phyloP scores from a whole-genome alignment of 2,888 invertebrate genomes.

The Chaitophorus viminalis region DNA sequence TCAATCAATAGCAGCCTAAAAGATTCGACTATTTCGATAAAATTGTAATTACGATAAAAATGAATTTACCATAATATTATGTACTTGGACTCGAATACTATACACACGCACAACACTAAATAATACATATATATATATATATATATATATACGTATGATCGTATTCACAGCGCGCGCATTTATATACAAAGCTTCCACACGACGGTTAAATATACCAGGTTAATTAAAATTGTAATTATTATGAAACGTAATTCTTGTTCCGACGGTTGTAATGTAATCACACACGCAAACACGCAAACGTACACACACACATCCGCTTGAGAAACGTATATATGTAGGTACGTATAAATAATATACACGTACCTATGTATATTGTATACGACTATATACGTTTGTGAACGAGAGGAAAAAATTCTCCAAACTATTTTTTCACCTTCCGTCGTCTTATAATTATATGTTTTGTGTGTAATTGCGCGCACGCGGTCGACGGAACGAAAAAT shows the following conservation, averaged over 20 bases:
- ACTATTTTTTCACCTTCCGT: background rate
- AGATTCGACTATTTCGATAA: constrained; percentile 32
- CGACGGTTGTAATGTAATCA: background rate
- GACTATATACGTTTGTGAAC: no score
- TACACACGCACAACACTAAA: background rate
- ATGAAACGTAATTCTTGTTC: constrained; percentile 13
- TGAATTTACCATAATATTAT: background rate
- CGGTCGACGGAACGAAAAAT: background rate
- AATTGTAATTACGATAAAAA: constrained; percentile 9
- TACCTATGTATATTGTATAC: no score
- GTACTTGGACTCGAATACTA: background rate
- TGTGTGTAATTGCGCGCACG: background rate
- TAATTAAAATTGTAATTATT: constrained; percentile 16
- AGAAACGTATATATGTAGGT: background rate
- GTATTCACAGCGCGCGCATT: background rate
- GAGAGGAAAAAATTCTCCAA: background rate
- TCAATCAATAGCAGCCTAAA: background rate
- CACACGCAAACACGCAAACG: no score
- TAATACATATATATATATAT: background rate
- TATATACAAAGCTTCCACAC: no score
- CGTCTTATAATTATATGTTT: background rate
- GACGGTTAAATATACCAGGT: background rate
- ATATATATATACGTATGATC: background rate
- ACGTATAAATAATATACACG: background rate
- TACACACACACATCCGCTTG: background rate